Conservation (phyloP, 2,797 vertebrate species). For the Diglossa cyanea region DNA sequence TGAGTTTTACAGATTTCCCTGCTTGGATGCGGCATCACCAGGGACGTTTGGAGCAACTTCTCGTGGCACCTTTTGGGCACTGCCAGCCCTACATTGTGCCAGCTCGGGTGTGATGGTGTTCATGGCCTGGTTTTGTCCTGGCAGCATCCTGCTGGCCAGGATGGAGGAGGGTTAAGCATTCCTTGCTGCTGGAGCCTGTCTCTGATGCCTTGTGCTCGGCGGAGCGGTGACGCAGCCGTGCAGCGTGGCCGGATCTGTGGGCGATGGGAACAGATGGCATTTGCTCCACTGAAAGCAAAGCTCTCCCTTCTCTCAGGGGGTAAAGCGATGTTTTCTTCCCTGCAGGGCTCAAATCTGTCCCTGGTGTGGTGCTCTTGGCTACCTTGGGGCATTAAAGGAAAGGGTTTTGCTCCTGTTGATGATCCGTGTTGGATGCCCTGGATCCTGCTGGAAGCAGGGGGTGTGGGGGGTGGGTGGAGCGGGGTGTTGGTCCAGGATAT, state of each 20-base stretch:
- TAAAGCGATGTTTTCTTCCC: neutral
- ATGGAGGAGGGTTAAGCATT: neutral
- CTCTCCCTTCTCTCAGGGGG: neutral
- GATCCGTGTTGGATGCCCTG: neutral
- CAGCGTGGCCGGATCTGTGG: slow-evolving; percentile 2
- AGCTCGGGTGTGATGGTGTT: neutral
- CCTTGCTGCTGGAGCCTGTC: neutral
- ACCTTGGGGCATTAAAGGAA: neutral
- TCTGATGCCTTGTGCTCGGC: neutral
- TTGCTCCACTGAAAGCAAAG: slow-evolving; percentile 18
- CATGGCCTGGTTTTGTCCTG: neutral
- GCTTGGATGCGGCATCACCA: neutral
- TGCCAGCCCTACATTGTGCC: neutral
- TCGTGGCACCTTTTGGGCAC: fast-evolving
- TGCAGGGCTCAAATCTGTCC: neutral
- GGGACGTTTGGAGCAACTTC: neutral
- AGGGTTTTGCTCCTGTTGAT: neutral
- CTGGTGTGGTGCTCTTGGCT: neutral
- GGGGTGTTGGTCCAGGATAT: fast-evolving
- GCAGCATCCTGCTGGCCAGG: neutral
- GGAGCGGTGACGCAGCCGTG: neutral
- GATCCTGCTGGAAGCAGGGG: neutral
- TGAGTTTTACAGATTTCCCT: neutral
- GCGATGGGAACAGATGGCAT: slow-evolving; percentile 36
- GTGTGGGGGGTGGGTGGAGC: fast-evolving